Conservation (phyloP, 2,113 vertebrate species). For the Pyrgilauda ruficollis region DNA sequence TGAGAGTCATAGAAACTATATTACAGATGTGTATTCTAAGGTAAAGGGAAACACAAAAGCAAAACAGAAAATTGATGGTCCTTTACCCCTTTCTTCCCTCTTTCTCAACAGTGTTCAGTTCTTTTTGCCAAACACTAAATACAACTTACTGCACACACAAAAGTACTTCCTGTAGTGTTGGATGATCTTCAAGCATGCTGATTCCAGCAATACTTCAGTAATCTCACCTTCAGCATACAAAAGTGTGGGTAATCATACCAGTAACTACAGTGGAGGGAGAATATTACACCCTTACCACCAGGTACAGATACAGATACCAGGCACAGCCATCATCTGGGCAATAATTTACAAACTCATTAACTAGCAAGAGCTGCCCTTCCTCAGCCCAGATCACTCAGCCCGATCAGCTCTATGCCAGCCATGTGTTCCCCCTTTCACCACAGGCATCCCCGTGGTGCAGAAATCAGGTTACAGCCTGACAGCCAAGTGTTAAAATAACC, state of each 20-base stretch:
- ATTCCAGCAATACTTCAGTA: background rate
- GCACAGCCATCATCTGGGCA: background rate
- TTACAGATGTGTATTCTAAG: background rate
- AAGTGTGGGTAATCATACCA: background rate
- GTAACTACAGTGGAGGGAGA: background rate
- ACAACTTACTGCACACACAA: background rate
- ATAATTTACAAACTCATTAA: background rate
- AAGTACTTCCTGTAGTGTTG: background rate
- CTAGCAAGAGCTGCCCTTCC: background rate
- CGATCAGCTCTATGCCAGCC: background rate
- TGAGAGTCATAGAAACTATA: background rate
- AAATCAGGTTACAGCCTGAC: background rate
- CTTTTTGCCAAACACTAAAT: background rate
- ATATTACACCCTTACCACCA: background rate
- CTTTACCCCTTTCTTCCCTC: background rate
- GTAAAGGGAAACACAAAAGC: background rate
- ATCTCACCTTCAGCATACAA: background rate
- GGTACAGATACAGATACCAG: rapidly evolving
- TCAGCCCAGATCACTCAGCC: background rate
- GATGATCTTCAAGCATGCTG: background rate
- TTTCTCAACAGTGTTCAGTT: background rate
- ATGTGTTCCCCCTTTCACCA: background rate
- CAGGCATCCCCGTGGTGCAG: background rate
- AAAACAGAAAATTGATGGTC: background rate
- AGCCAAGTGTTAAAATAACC: background rate